Evolutionary conservation across 2,797 vertebrate species (phyloP), one percentile per base, ranked within the genome.

Genomic region (Darevskia nairensis): DNA sequence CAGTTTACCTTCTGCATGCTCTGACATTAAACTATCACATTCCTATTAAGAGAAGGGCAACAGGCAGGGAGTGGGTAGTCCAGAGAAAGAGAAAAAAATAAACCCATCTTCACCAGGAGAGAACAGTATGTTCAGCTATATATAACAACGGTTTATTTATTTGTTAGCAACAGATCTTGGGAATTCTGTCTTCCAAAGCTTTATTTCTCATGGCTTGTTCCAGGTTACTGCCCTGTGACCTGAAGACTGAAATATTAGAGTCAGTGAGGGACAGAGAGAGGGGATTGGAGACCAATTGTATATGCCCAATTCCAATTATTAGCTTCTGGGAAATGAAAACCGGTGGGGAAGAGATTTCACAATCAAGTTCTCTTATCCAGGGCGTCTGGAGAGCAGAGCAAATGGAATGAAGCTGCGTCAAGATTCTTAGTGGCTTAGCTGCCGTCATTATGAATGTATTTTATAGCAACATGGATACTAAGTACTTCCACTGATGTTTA

Each of bases 81-180:
- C 82, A 94, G 77, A 10, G 86, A 94, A 89, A 88, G 88, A 95
- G 92, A 87, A 68, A 94, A 96, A 96, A 94, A 55, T 78, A 96
- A 93, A 90, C 69, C 78, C 92, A 90, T 84, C 69, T 89, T 29
- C 80, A 89, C 77, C 87, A 89, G 81, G 92, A 68, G 23, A 93
- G 82, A 91, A 94, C 89, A 87, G 29, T 2, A 0, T 93, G 88
- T 94, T 94, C 91, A 93, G 69, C 85, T 93, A 96, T 88, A 93
- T 35, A 25, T 27, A 68, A 68, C 19, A 68, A 29, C 1, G 11
- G 11, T 9, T 94, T 90, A 39, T 78, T 94, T 92, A 93, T 82
- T 77, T 19, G 39, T 84, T 92, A 80, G 11, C 91, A 82, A 46
- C 44, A 89, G 39, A 41, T 35, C 27, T 88, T 69, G 17, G 27